Base-by-base conservation (phyloP, 2,888 invertebrate genomes). In the Drosophila demipolita region DNA sequence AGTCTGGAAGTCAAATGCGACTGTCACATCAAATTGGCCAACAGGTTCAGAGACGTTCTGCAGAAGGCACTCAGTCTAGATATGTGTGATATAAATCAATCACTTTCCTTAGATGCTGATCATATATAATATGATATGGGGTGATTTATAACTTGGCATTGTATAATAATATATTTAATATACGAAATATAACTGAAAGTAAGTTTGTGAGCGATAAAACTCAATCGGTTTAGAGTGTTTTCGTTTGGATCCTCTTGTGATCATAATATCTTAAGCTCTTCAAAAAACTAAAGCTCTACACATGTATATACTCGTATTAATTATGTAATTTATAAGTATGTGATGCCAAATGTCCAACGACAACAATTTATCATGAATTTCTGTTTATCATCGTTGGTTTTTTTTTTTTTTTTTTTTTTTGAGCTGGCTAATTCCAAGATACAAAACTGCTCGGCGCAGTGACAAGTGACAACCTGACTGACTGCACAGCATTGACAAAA, bases 401-500 rank as follows among this genome's bases (percentile, higher is more conserved):
- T n/a, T 29, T 42, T 20, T 20, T 20, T 8, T 49, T 49, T 29
- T 29, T 29, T 9, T 9, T 70, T 75, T 72, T 67, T 78, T 82
- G 75, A 75, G 89, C 74, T 79, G 78, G 86, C 91, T 91, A 90
- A 91, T 91, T 84, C 76, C 75, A 78, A 87, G 83, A 83, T 82
- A 82, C 79, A 82, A 78, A 80, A 82, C 78, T 62, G 71, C 79
- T 66, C 73, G 71, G 60, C 83, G 80, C 80, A 75, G 73, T 92
- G 88, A 88, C 90, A 88, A 87, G 83, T 89, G 90, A 91, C 91
- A 90, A 89, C 81, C 90, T 86, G 87, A 89, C 90, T 87, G 92
- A 91, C 92, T 91, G 92, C 92, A 91, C 90, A 90, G 87, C 86
- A 91, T 91, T 91, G 91, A 91, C 91, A 92, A 91, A 92, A 91